phyloP scores from a whole-genome alignment of 2,113 vertebrate genomes.

The Rhinolophus sinicus region DNA sequence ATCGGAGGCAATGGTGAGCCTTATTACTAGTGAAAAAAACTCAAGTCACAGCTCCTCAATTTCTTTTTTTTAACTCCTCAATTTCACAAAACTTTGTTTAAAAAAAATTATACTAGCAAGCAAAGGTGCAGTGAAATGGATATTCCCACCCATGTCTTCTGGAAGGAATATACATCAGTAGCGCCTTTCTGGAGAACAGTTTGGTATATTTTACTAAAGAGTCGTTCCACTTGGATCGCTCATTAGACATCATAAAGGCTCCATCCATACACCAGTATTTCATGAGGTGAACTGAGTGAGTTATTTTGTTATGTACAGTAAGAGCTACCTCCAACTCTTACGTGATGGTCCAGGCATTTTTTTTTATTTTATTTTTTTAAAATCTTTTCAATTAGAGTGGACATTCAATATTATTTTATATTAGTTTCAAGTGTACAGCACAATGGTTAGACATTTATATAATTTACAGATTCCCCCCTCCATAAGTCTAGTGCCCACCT shows the following conservation, averaged over 20 bases:
- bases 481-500: no score
- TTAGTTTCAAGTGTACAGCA: no score
- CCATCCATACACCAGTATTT: neutral
- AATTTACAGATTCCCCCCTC: no score
- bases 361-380: no score
- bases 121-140: neutral
- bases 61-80: neutral
- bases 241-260: neutral
- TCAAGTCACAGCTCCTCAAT: neutral
- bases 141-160: neutral
- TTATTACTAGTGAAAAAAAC: neutral
- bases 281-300: neutral
- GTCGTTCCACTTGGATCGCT: neutral
- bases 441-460: no score
- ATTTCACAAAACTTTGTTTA: constrained; percentile 13
- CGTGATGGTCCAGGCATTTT: neutral
- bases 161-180: neutral
- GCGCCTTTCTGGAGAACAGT: neutral
- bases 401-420: no score
- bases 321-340: neutral
- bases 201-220: neutral
- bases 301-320: neutral
- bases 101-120: neutral
- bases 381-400: no score
- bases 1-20: neutral